Evolutionary conservation across 1,140 invertebrate species (phyloP), one percentile per base, ranked within the genome.

Genomic region (Teleopsis dalmanni): DNA sequence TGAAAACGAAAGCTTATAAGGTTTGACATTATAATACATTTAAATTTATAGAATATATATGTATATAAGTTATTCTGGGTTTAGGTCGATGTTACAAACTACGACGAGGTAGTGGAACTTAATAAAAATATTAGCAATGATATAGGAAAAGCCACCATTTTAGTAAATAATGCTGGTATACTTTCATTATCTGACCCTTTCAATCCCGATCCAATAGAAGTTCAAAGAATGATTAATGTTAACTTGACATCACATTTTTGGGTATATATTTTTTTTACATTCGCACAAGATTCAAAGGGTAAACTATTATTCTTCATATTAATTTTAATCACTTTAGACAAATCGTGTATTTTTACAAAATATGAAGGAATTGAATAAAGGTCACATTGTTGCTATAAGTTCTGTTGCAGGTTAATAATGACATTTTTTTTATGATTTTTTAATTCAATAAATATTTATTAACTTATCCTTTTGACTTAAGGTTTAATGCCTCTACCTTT

Each of bases 301-400:
- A 16, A 43, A 33, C 36, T 29, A 29, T 8, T 10, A 16, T 14
- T 1, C 16, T 29, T 8, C 18, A 16, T 11, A 9, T 42, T 4
- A 19, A 37, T 14, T 1, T 8, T 8, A 29, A 21, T 4, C 21
- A n/a, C n/a, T 19, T 6, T 52, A 82, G 80, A 81, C 73, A 19
- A 75, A 76, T 1, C 78, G 79, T 57, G 72, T 76, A 0, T 81
- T 81, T 66, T 62, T 95, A 29, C 85, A 85, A 14, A 75, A 78
- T 16, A 94, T 95, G 91, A 87, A 92, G 75, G 75, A 87, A 49
- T 74, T 76, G 23, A 81, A 88, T 60, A 75, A 80, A 42, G 90
- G 90, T 2, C 91, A 95, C 54, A 80, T 95, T 37, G 86, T 93
- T 0, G 88, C 83, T 2, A 79, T 94, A 22, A 82, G 88, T 0